Evolutionary conservation across 2,888 invertebrate genomes (phyloP).

Genomic region (Melangyna quadrimaculata): DNA sequence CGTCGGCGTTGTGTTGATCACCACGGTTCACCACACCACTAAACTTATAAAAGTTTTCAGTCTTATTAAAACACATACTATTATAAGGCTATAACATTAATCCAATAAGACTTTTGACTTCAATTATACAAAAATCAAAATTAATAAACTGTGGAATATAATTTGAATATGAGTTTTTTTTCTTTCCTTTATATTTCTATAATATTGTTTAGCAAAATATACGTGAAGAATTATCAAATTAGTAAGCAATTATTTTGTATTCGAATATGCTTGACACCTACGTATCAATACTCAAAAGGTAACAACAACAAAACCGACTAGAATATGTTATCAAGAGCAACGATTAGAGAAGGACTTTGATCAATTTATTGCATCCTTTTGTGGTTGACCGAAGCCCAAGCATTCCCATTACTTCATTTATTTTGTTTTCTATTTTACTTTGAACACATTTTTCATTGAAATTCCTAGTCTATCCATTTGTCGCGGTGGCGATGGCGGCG

Average conservation of each 20-base stretch:
- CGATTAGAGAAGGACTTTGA: background rate
- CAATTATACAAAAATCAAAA: too few species aligned
- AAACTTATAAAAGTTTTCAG: too few species aligned
- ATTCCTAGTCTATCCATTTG: constrained; percentile 10
- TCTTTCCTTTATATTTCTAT: background rate
- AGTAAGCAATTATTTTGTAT: background rate
- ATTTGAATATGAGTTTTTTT: too few species aligned
- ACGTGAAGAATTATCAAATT: background rate
- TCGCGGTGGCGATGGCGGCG: background rate
- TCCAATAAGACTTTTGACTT: too few species aligned
- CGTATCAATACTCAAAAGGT: background rate
- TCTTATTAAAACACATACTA: too few species aligned
- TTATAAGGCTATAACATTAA: too few species aligned
- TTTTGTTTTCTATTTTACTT: background rate
- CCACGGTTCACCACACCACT: too few species aligned
- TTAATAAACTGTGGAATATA: too few species aligned
- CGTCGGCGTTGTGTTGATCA: too few species aligned
- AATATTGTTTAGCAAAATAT: background rate
- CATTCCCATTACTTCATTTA: background rate
- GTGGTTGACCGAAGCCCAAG: background rate
- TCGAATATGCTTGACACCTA: background rate
- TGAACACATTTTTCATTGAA: constrained; percentile 5
- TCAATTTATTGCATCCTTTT: constrained; percentile 17
- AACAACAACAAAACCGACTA: background rate
- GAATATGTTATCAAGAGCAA: background rate